These are phyloP conservation scores for Columbina picui DNA, from an alignment of 2,113 vertebrate species.

Conservation along the genomic window DNA sequence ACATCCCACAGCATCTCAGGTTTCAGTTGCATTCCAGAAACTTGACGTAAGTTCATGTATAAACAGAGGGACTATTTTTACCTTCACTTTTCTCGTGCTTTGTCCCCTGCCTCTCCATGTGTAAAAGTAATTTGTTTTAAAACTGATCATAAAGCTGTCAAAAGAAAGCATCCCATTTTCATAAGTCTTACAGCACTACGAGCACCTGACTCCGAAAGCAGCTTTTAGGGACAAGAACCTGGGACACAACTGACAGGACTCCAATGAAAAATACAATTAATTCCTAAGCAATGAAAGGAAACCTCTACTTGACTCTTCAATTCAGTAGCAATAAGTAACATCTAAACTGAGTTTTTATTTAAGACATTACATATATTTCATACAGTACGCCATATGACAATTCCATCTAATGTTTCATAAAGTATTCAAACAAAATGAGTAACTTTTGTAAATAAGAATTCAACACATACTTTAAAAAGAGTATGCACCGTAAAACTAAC, in stretches of 20 bases:
- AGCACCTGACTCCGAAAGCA: background rate
- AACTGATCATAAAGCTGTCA: background rate
- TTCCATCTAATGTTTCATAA: background rate
- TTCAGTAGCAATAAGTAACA: background rate
- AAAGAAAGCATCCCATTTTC: background rate
- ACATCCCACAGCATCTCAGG: background rate
- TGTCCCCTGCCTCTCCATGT: background rate
- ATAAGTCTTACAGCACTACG: background rate
- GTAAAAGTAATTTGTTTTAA: background rate
- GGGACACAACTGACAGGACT: background rate
- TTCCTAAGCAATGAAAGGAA: background rate
- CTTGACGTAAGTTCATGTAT: background rate
- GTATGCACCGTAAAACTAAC: background rate
- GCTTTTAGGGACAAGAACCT: background rate
- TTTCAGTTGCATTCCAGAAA: conserved; percentile 18
- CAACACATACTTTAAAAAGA: background rate
- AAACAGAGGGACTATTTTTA: background rate
- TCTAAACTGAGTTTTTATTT: background rate
- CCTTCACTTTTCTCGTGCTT: background rate
- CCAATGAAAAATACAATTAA: background rate
- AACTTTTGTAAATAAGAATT: background rate
- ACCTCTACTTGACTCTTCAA: background rate
- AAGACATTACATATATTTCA: background rate
- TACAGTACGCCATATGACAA: background rate
- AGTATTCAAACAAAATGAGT: background rate